phyloP scores from a whole-genome alignment of 2,113 vertebrate genomes.

The Hippopotamus amphibius region DNA sequence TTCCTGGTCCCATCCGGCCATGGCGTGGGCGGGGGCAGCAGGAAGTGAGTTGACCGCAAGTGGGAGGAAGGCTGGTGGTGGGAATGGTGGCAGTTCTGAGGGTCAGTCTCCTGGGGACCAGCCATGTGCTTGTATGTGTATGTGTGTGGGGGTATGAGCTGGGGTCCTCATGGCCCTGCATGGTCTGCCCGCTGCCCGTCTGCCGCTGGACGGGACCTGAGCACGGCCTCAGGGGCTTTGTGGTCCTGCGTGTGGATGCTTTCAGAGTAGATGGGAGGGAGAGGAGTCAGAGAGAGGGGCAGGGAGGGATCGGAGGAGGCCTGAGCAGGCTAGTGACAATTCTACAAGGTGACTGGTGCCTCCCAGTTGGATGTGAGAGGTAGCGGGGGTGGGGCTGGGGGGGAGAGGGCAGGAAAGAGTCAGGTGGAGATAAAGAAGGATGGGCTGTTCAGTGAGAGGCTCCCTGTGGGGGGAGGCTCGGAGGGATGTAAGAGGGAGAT shows the following conservation, averaged over 20 bases:
- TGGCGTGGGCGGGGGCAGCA: neutral
- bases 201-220: accelerated
- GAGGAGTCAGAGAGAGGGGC: neutral
- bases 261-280: neutral
- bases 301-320: neutral
- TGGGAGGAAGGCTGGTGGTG: neutral
- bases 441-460: neutral
- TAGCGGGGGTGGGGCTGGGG: accelerated
- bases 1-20: neutral
- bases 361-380: neutral
- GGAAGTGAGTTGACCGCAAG: conserved; percentile 21
- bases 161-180: neutral
- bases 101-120: neutral
- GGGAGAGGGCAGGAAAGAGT: neutral
- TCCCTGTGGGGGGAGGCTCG: neutral
- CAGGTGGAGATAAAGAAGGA: neutral
- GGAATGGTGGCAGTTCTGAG: neutral
- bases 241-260: neutral
- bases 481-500: accelerated
- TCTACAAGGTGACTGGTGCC: accelerated
- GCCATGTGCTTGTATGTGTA: too few species aligned
- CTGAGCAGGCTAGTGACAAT: accelerated
- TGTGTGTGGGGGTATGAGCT: too few species aligned
- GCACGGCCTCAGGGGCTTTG: neutral
- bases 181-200: neutral